These are phyloP conservation scores for Boloria euphrosyne DNA, from an alignment of 2,888 invertebrate species.

Conservation along the genomic window DNA sequence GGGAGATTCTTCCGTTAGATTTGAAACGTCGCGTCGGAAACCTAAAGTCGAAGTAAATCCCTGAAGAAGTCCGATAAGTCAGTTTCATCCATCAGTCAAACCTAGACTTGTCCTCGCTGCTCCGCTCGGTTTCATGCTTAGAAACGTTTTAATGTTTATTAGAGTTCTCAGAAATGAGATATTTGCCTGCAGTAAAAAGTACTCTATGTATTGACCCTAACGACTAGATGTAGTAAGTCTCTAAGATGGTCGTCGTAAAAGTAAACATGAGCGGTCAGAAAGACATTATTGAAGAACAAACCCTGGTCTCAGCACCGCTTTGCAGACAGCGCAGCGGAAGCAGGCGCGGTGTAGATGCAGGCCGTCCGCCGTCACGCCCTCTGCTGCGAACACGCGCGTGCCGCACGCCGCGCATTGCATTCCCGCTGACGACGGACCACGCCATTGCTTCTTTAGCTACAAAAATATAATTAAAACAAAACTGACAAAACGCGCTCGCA, in stretches of 20 bases:
- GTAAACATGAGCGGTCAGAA: background rate
- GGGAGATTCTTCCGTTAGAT: no score
- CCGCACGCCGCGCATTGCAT: slow-evolving; percentile 87
- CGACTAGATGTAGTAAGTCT: no score
- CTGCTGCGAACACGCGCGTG: slow-evolving; percentile 96
- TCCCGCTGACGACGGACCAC: slow-evolving; percentile 79
- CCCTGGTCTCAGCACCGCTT: slow-evolving; percentile 91
- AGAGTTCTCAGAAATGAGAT: background rate
- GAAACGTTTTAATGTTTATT: no score
- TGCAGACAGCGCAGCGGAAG: slow-evolving; percentile 96
- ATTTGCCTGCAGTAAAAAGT: background rate
- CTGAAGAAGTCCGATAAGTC: no score
- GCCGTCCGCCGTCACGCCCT: slow-evolving; percentile 92
- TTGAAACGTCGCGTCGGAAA: no score
- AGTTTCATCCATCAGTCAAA: no score
- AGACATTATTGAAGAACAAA: slow-evolving; percentile 48
- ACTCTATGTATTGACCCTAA: no score
- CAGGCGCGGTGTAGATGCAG: slow-evolving; percentile 95
- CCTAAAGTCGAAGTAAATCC: no score
- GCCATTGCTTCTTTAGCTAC: slow-evolving; percentile 60
- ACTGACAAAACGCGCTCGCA: no score
- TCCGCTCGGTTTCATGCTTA: no score
- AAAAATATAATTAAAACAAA: no score
- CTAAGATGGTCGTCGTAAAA: background rate
- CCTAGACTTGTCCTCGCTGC: no score